Evolutionary conservation across 2,113 vertebrate genomes (phyloP).

Genomic region (Terrapene triunguis): DNA sequence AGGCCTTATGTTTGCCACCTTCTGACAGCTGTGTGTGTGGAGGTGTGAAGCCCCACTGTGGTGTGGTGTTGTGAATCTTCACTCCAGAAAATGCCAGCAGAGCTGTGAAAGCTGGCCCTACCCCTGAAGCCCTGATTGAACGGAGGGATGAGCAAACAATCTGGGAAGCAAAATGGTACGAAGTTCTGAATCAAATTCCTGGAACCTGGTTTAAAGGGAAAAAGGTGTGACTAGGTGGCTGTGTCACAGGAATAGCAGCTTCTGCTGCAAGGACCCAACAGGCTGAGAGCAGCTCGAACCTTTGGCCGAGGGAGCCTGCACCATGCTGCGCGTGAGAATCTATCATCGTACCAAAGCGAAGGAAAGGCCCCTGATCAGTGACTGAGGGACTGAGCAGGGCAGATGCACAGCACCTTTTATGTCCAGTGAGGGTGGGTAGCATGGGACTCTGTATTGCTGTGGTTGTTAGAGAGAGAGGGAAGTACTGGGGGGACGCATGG

Average conservation of each 20-base stretch:
- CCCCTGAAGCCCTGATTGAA: neutral
- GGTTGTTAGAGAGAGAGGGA: neutral
- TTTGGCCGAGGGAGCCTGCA: neutral
- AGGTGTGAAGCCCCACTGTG: neutral
- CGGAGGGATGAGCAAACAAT: neutral
- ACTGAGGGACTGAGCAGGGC: neutral
- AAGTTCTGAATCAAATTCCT: neutral
- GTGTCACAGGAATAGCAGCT: neutral
- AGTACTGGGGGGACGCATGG: neutral
- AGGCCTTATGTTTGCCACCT: neutral
- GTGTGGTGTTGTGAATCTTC: neutral
- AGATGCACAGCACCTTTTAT: neutral
- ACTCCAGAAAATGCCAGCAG: neutral
- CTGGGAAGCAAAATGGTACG: neutral
- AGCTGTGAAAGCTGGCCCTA: neutral
- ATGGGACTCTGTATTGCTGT: neutral
- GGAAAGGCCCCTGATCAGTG: neutral
- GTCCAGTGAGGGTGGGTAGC: neutral
- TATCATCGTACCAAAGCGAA: neutral
- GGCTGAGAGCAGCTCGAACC: neutral
- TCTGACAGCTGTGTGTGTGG: neutral
- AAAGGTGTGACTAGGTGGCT: neutral
- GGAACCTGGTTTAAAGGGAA: neutral
- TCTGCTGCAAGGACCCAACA: neutral
- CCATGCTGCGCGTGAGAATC: neutral